Percentiles rank a stretch among this genome's conserved stretches.
phyloP scores from a whole-genome alignment of 2,888 invertebrate genomes.

The Colostygia pectinataria region DNA sequence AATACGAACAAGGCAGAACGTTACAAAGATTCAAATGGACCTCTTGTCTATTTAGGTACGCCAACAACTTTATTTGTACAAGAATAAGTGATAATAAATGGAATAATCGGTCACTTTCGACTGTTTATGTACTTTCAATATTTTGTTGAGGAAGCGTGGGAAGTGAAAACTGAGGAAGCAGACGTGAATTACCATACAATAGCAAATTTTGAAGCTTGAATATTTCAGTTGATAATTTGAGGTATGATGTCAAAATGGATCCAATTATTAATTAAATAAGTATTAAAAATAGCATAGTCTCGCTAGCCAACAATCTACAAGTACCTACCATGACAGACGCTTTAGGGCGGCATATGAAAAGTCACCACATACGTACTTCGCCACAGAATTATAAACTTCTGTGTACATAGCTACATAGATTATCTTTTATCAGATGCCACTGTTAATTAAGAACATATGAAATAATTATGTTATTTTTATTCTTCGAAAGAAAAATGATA shows the following conservation, averaged over 20 bases:
- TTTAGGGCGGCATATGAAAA: too few relatives aligned
- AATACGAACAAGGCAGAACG: slow-evolving; percentile 31
- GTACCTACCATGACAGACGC: too few relatives aligned
- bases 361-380: too few relatives aligned
- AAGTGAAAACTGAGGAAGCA: slow-evolving; percentile 32
- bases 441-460: too few relatives aligned
- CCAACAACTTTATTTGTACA: slow-evolving; percentile 34
- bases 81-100: slow-evolving; percentile 31
- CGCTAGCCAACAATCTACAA: too few relatives aligned
- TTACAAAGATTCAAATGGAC: slow-evolving; percentile 31
- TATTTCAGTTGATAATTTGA: slow-evolving; percentile 34
- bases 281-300: too few relatives aligned
- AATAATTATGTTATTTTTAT: too few relatives aligned
- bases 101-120: slow-evolving; percentile 36
- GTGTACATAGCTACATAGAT: too few relatives aligned
- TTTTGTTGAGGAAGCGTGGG: slow-evolving; percentile 30
- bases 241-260: not conserved
- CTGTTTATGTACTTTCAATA: slow-evolving; percentile 32
- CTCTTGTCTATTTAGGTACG: slow-evolving; percentile 35
- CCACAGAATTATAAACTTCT: too few relatives aligned
- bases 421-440: too few relatives aligned
- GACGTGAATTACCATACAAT: slow-evolving; percentile 28
- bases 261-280: too few relatives aligned
- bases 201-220: slow-evolving; percentile 21
- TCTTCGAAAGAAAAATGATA: too few relatives aligned